Base-by-base conservation (phyloP, 2,113 vertebrate genomes). In the Sprattus sprattus region DNA sequence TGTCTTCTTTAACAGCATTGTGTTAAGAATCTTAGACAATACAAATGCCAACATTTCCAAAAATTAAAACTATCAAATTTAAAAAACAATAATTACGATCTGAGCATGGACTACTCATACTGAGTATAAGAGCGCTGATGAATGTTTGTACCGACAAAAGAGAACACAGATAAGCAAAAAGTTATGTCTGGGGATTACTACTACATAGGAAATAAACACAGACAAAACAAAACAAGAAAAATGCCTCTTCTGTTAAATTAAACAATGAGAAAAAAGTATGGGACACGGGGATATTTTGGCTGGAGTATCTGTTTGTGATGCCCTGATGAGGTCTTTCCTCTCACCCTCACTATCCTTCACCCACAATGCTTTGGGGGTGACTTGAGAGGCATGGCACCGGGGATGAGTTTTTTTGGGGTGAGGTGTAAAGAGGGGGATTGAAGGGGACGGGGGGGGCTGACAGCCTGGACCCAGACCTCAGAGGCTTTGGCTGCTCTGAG, bases 91-190 rank as follows among this genome's bases (percentile, higher is more conserved):
- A 71, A 32, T 39, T 11, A 54, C 16, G 52, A 54, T 2, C 8
- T 28, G 64, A 13, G 64, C 25, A 9, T 25, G 7, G 7, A 28
- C 25, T 71, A 71, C 64, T 71, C 64, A 71, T 32, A 54, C 64
- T 32, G n/a, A 54, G 52, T 54, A 54, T 54, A 52, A 7, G 25
- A 87, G 80, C 85, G 81, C 83, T 67, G 87, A 89, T 86, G 83
- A 87, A 89, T 88, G 82, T 86, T 89, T 86, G 83, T 88, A 88
- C 83, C 85, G 71, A 89, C 83, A 75, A 83, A 87, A 86, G 86
- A 81, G 85, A 90, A 86, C 71, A 84, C 64, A 13, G 8, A 25
- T 28, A 67, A 28, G 60, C 22, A 67, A 49, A 32, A 32, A 32
- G 64, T 71, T 71, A 32, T 11, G 64, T 71, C 64, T 71, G 86